Evolutionary conservation across 2,888 invertebrate genomes (phyloP), one percentile per base, ranked within the genome.

Genomic region (Meteorus cinctellus): DNA sequence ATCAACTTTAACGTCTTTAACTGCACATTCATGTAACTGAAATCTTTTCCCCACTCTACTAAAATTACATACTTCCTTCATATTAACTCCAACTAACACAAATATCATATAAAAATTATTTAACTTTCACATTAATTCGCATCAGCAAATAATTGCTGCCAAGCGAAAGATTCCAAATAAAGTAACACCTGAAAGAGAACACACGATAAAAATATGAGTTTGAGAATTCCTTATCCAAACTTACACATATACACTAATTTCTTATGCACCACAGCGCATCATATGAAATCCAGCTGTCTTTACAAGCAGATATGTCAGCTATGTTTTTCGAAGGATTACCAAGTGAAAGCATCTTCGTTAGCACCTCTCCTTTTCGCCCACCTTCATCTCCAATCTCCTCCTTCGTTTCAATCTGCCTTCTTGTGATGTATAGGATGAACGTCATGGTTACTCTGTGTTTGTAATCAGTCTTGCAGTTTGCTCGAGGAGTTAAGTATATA

Each of bases 381-480:
- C 41, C 19, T 48, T 24, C 27, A 8, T 12, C 41, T 10, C 41
- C 41, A 41, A 41, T 41, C 48, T 48, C 16, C 14, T 4, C n/a
- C 5, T 2, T 5, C 34, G 34, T 48, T 16, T n/a, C 48, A 48
- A 48, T 10, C 48, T 48, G 4, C 19, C 19, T n/a, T 19, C 19
- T 24, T n/a, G n/a, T 55, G 55, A n/a, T 24, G 31, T 59, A 71
- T n/a, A 29, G 67, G 59, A 74, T 72, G 70, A 75, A 67, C 71
- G 70, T 67, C 63, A 77, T 55, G 72, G 78, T 55, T 72, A 55
- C 78, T 77, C 79, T 67, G 76, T 81, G 81, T 84, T 82, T 80
- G 82, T 82, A 82, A 84, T 84, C 83, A 84, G 83, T 82, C 83
- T 78, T 72, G 72, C 77, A 80, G 81, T 79, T 82, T 82, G 84